Evolutionary conservation across 1,140 invertebrate species (phyloP), one percentile per base, ranked within the genome.

Genomic region (Cardiocondyla obscurior): DNA sequence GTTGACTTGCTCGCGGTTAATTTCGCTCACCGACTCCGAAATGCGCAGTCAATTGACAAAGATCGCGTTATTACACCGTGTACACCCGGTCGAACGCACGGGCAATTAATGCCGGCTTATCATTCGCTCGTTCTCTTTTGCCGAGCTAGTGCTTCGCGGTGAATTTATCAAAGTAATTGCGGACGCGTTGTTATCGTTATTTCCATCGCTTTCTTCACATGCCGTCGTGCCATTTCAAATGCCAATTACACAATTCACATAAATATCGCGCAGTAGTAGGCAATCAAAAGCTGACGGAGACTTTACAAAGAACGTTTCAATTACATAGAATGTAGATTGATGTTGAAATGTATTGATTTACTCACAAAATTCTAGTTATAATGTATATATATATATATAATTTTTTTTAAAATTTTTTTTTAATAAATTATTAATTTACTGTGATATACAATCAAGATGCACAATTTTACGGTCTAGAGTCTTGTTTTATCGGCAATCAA

Each of bases 41-140:
- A 81, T 73, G 74, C 46, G 62, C 46, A 79, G 74, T 79, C 74
- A 79, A 79, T 79, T 69, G 74, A 79, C 74, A 79, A 79, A 79
- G 74, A 79, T 79, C 74, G 74, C 46, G 62, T 79, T 79, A 79
- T 79, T 69, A 79, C 62, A 69, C 62, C 33, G 62, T 55, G 14
- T 25, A 79, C 62, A 79, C 62, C 10, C 74, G n/a, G 10, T 53
- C 74, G 74, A 79, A 53, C 33, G 46, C 19, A 62, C 33, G 74
- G 10, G 30, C 74, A 79, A 69, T 79, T 79, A 79, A 79, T 42
- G 22, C 74, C 22, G 57, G 73, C 73, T 67, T 79, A 79, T 79
- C 74, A 69, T 79, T 67, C 62, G 74, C 62, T n/a, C 19, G 62
- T 51, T 39, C 74, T 69, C 62, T 69, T 79, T 79, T 42, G 33